Evolutionary conservation across 2,888 invertebrate genomes (phyloP), one percentile per base, ranked within the genome.

Genomic region (Drosophila prostipennis): DNA sequence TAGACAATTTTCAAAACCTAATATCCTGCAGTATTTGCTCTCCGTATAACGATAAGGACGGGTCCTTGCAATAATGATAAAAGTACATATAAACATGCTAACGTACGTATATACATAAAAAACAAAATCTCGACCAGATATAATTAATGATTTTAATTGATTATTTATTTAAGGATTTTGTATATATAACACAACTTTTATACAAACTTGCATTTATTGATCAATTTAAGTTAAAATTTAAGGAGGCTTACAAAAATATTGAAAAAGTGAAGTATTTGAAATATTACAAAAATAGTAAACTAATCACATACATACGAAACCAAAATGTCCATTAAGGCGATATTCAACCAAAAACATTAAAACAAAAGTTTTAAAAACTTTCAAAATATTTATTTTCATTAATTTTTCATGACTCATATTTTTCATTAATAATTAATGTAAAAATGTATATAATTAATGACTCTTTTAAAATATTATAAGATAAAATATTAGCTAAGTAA

Each of bases 361-460:
- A 56, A 37, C 36, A 14, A 57, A 81, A 79, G 86, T 81, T 80
- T 45, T 39, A 55, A 79, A 85, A 84, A 81, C 82, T 81, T 78
- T 59, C 37, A 64, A 73, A 65, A 49, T 77, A 73, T 55, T 55
- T 39, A 26, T 40, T 46, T 39, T 37, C 2, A 34, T 37, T 19
- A 32, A 43, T 54, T 45, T 54, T 14, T 34, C 11, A 5, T 11
- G 11, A 34, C 10, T 34, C 11, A 5, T 34, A 34, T 11, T 11
- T 11, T 11, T 34, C 34, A 26, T 49, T 56, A n/a, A 49, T 16
- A n/a, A 36, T 53, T 29, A 8, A 61, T 76, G 61, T 77, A 73
- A 48, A 67, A 37, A 45, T 79, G 84, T 84, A 79, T 34, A 79
- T 78, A 79, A 19, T n/a, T 53, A 11, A 19, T 13, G 16, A 19